These are phyloP conservation scores for Caerostris darwini DNA, from an alignment of 1,140 invertebrate genomes.

Conservation along the genomic window DNA sequence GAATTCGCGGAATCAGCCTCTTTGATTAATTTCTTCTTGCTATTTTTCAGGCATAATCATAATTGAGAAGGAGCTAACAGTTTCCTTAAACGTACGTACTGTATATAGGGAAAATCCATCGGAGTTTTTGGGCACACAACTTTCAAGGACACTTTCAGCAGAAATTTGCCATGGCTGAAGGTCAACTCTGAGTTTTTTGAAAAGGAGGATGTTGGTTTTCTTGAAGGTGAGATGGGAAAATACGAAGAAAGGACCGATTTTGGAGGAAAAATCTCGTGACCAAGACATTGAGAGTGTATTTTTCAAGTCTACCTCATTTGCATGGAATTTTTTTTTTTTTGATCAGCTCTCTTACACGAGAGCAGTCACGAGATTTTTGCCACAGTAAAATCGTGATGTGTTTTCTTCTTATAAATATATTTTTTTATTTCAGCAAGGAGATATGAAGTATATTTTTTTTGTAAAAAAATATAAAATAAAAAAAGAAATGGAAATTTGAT, in stretches of 20 bases:
- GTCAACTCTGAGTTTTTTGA: conserved; percentile 1
- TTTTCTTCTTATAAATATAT: not conserved
- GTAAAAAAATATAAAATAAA: too few relatives aligned
- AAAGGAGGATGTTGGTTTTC: conserved; percentile 1
- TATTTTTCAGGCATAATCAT: not conserved
- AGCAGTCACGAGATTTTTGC: not conserved
- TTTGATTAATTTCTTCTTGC: not conserved
- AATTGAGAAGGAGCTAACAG: not conserved
- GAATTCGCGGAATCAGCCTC: not conserved
- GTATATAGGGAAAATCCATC: not conserved
- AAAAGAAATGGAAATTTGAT: not conserved
- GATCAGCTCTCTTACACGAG: not conserved
- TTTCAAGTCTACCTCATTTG: conserved; percentile 4
- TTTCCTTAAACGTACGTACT: not conserved
- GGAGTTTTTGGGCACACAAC: conserved; percentile 4
- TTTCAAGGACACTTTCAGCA: not conserved
- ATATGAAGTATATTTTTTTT: not conserved
- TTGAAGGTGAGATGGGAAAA: not conserved
- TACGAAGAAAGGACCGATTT: not conserved
- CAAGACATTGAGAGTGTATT: conserved; percentile 28
- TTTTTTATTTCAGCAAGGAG: not conserved
- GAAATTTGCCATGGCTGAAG: not conserved
- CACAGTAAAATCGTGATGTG: not conserved
- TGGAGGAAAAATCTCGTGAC: not conserved
- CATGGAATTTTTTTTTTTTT: conserved; percentile 19